These are phyloP conservation scores for Mimachlamys varia DNA, from an alignment of 2,888 invertebrate species.

Conservation along the genomic window DNA sequence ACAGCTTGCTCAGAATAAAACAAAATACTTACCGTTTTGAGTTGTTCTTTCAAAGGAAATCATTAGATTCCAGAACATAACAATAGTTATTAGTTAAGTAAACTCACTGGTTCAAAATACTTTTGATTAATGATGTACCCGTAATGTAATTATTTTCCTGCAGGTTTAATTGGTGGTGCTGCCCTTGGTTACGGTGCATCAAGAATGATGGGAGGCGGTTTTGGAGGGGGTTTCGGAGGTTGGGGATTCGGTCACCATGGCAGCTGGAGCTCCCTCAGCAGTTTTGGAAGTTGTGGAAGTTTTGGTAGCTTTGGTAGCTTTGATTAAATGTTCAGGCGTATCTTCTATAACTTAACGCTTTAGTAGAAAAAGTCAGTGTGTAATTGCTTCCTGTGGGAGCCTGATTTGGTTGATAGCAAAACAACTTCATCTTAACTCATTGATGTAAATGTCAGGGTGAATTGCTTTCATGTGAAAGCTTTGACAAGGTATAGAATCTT, in stretches of 20 bases:
- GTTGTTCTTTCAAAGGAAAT: too few species aligned
- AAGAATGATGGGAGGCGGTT: constrained; percentile 67
- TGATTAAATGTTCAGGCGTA: constrained; percentile 49
- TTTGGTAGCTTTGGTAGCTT: constrained; percentile 75
- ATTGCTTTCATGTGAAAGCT: background rate
- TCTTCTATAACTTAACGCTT: background rate
- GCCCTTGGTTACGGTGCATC: constrained; percentile 73
- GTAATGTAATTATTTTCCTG: constrained; percentile 34
- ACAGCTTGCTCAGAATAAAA: too few species aligned
- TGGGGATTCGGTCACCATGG: constrained; percentile 73
- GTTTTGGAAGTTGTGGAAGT: constrained; percentile 73
- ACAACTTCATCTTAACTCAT: background rate
- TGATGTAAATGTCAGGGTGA: background rate
- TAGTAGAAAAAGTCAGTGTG: background rate
- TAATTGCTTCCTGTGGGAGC: background rate
- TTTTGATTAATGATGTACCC: too few species aligned
- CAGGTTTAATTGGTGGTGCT: constrained; percentile 75
- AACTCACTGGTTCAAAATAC: too few species aligned
- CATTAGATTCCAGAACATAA: too few species aligned
- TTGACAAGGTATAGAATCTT: background rate
- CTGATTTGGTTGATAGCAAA: background rate
- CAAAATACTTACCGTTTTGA: too few species aligned
- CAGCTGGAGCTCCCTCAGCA: constrained; percentile 75
- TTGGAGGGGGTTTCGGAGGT: constrained; percentile 56
- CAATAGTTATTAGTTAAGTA: too few species aligned